Evolutionary conservation across 2,797 vertebrate species (phyloP).

Genomic region (Channallabes apus): DNA sequence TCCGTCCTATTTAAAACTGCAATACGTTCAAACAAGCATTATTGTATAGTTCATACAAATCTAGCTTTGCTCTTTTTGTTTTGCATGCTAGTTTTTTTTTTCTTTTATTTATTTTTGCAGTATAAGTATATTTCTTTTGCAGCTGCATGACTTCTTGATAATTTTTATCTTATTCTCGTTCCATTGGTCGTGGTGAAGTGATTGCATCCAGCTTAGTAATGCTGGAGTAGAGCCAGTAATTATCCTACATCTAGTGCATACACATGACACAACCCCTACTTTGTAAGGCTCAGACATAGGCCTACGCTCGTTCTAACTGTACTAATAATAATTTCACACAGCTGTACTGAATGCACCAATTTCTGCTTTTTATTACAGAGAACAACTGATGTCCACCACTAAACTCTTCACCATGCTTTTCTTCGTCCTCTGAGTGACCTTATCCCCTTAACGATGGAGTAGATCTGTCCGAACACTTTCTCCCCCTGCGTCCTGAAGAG

Average conservation of each 20-base stretch:
- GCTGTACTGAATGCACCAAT: background rate
- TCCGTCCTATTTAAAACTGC: background rate
- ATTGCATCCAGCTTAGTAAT: background rate
- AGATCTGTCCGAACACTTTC: background rate
- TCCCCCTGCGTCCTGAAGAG: background rate
- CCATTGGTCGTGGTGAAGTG: background rate
- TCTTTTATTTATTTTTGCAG: background rate
- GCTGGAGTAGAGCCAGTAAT: background rate
- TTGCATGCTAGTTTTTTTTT: background rate
- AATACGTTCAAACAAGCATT: background rate
- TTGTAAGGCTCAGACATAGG: background rate
- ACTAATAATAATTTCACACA: background rate
- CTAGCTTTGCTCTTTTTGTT: background rate
- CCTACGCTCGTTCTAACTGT: background rate
- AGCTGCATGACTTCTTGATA: background rate
- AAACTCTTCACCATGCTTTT: background rate
- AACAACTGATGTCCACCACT: background rate
- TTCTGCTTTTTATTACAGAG: constrained; percentile 30
- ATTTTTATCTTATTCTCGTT: background rate
- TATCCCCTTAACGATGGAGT: constrained; percentile 31
- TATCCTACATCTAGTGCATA: background rate
- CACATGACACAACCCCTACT: background rate
- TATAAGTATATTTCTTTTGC: background rate
- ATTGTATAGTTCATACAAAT: no score
- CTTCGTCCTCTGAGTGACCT: background rate